Evolutionary conservation across 2,888 invertebrate genomes (phyloP), one percentile per base, ranked within the genome.

Genomic region (Drosophila incognita): DNA sequence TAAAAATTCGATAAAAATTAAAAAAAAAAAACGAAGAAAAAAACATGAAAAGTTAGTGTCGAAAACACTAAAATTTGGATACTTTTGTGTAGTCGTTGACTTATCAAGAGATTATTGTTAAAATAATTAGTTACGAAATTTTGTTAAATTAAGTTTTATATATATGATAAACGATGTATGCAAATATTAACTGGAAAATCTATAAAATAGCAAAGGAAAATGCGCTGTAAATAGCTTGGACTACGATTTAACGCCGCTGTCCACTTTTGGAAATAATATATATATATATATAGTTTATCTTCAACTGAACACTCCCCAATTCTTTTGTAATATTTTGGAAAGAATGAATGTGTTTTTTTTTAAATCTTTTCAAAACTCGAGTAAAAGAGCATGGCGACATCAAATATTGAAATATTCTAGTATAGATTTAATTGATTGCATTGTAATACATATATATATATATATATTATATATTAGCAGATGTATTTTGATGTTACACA

Each of bases 401-500:
- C 15, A 29, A 27, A 54, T 18, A 49, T 65, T 70, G 52, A 54
- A 56, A 24, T 56, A 40, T 36, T 60, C 35, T 61, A 57, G 27
- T 52, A 49, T 40, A 51, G 49, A 65, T 59, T 31, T 71, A 69
- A 62, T 54, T 42, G 61, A 70, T 65, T 51, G 51, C 66, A 78
- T 64, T 62, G 52, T 51, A 48, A 46, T 29, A 59, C 53, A 46
- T 36, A 57, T 56, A 53, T 46, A 75, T 36, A 62, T 59, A 63
- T 24, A 46, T 36, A 63, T 63, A 67, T 67, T 76, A 64, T 51
- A 59, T 51, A 59, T 49, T 67, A 69, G 58, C 66, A 77, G 57
- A 81, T 83, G 80, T 84, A 81, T 89, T 80, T 86, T 82, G 76
- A 87, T 86, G 87, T 89, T 86, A 86, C 67, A 81, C 75, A 79